Evolutionary conservation across 1,140 invertebrate genomes (phyloP), one percentile per base, ranked within the genome.

Genomic region (Caenorhabditis elegans): DNA sequence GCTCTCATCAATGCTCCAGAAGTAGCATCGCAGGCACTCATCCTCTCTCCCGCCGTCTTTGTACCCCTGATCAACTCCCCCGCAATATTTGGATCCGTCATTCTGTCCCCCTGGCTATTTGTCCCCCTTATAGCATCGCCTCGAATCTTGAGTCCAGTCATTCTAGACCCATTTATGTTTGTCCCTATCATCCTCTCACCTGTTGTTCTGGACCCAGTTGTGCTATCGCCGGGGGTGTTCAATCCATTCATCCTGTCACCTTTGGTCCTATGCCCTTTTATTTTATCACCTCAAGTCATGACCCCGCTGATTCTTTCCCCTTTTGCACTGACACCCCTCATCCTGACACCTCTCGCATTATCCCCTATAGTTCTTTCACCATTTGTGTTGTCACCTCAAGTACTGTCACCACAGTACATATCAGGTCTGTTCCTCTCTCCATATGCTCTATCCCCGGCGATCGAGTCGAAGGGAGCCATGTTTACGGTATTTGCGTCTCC

Each of bases 41-140:
- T 88, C 31, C 34, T 70, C 6, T 70, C 60, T 70, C 60, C 60
- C 36, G 60, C 34, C 43, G 34, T 39, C 8, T 17, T 70, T 5
- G 60, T 70, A 24, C 24, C 60, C 17, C 60, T 70, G 0, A 22
- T 70, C 17, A 70, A 70, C n/a, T 70, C 60, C 43, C 60, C 60
- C 11, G 31, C 60, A 10, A 6, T 70, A 24, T 70, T 70, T 2
- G 60, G 60, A 8, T 70, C 60, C 0, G 60, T 70, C 0, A 70
- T 70, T n/a, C n/a, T 70, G 11, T 70, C 60, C 17, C 60, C 60
- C 0, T 70, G 60, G 60, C 13, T 89, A 2, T 89, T 88, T 34
- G 81, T 87, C 22, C 87, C 87, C 5, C 46, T 87, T 13, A 86
- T 87, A 46, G 34, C 87, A 4, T 79, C 80, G 19, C 87, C 87